A percentile compares a stretch with the other conserved stretches of the same genome.
These are phyloP conservation scores for Arctocebus calabarensis DNA, from an alignment of 2,797 vertebrate species.

Conservation along the genomic window DNA sequence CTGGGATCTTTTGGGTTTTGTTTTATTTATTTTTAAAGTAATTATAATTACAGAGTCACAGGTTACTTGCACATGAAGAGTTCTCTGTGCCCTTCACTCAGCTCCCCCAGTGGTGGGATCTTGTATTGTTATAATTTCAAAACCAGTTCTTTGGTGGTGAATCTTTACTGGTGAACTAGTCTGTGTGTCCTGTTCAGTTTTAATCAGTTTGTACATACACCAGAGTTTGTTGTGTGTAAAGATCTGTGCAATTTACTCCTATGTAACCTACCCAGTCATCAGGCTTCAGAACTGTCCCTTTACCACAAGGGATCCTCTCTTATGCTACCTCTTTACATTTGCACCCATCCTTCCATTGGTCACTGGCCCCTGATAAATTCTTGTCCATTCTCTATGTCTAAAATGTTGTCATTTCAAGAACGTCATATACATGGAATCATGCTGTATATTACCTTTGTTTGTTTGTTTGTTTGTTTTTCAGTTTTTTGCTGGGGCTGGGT, in stretches of 20 bases:
- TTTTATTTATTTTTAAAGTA: not conserved
- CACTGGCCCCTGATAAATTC: not conserved
- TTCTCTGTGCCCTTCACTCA: not conserved
- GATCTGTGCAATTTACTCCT: not conserved
- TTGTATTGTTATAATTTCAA: not conserved
- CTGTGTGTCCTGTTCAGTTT: not conserved
- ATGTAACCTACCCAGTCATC: not conserved
- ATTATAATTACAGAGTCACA: not conserved
- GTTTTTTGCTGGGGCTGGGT: too few relatives aligned
- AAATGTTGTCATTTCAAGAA: slow-evolving; percentile 21
- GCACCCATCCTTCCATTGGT: fast-evolving
- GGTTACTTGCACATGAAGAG: not conserved
- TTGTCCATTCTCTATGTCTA: not conserved
- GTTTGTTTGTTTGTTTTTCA: not conserved
- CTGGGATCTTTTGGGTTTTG: not conserved
- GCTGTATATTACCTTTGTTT: not conserved
- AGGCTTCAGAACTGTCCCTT: not conserved
- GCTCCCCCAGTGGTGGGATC: not conserved
- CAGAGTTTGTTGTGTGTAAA: not conserved
- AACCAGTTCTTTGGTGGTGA: not conserved
- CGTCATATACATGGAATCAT: not conserved
- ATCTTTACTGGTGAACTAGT: not conserved
- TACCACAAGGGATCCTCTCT: not conserved
- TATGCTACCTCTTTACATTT: not conserved
- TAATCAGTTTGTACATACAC: not conserved